These are phyloP conservation scores for Graptemys geographica DNA, from an alignment of 2,797 vertebrate species.

Conservation along the genomic window DNA sequence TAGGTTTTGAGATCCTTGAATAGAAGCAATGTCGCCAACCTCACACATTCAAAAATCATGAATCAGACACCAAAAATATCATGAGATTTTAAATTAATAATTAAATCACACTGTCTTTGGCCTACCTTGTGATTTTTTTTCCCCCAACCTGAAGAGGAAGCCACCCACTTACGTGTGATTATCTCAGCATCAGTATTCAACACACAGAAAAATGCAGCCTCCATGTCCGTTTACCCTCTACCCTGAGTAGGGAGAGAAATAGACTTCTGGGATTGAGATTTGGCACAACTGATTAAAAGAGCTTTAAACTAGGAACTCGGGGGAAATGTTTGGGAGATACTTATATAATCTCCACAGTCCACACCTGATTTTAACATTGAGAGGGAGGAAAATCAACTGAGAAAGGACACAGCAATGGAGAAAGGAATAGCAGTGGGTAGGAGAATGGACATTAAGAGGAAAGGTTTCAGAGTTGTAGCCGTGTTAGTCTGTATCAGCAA, in stretches of 20 bases:
- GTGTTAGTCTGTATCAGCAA: too few species aligned
- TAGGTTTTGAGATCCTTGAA: neutral
- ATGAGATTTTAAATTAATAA: neutral
- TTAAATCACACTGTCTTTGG: neutral
- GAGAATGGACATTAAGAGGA: neutral
- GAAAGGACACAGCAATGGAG: neutral
- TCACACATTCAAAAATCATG: neutral
- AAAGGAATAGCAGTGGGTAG: neutral
- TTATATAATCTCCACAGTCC: neutral
- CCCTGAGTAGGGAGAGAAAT: neutral
- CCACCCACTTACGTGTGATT: neutral
- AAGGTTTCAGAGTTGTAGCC: neutral
- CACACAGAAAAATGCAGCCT: neutral
- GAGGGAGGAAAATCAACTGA: neutral
- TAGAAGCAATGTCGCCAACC: neutral
- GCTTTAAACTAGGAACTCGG: neutral
- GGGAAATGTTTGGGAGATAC: neutral
- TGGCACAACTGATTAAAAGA: neutral
- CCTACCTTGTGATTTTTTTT: neutral
- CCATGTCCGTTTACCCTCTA: neutral
- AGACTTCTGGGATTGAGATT: neutral
- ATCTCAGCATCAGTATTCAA: neutral
- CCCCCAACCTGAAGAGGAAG: neutral
- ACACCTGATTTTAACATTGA: neutral
- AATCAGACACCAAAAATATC: neutral